Conservation (phyloP, 2,797 vertebrate genomes). For the Buphagus erythrorhynchus region DNA sequence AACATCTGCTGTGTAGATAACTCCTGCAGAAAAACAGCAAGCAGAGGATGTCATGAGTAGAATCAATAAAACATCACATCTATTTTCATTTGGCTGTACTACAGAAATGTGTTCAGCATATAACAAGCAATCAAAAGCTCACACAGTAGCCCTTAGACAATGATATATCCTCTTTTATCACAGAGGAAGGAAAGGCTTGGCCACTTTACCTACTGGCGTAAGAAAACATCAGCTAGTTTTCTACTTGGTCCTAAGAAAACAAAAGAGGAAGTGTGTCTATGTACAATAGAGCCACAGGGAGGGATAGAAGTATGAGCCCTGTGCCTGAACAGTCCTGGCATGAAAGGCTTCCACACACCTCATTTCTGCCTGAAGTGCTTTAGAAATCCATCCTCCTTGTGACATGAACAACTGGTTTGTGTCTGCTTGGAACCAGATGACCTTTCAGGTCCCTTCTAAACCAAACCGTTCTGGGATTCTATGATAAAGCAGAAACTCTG, state of each 20-base stretch:
- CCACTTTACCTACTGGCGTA: not conserved
- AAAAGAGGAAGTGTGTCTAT: not conserved
- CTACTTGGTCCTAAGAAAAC: not conserved
- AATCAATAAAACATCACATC: not conserved
- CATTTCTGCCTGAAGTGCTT: not conserved
- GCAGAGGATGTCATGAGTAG: not conserved
- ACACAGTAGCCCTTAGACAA: not conserved
- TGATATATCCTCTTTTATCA: not conserved
- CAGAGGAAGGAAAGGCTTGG: not conserved
- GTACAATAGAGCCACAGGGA: not conserved
- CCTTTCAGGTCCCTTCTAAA: not conserved
- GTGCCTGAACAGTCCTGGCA: fast-evolving
- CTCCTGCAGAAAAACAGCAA: conserved; percentile 77
- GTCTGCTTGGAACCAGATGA: not conserved
- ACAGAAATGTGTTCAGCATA: not conserved
- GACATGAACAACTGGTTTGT: not conserved
- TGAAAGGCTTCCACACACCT: not conserved
- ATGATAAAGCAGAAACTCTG: not conserved
- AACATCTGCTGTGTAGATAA: conserved; percentile 92
- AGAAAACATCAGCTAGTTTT: not conserved
- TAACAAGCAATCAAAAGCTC: not conserved
- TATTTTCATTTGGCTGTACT: not conserved
- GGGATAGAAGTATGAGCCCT: fast-evolving
- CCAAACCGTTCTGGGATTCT: too few species aligned
- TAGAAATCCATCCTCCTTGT: not conserved